Conservation (phyloP, 35 echinoderm and acorn worm species). For the Patiria miniata region DNA sequence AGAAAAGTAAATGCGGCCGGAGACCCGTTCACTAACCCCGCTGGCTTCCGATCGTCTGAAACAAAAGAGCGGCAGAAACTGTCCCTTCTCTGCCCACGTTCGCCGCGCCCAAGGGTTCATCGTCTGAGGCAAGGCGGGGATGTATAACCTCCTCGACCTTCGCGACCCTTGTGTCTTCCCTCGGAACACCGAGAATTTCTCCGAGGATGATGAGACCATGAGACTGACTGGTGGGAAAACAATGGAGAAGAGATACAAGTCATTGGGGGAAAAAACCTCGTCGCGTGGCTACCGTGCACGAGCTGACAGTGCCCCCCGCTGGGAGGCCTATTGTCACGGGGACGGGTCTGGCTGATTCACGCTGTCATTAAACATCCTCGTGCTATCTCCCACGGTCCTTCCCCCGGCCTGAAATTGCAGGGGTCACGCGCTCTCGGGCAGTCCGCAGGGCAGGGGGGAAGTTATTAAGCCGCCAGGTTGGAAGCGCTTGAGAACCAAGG, state of each 20-base stretch:
- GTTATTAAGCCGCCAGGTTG: conserved; percentile 15
- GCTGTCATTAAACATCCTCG: background rate
- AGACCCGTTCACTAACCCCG: too few species aligned
- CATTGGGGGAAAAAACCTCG: background rate
- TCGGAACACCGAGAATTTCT: background rate
- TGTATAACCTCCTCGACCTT: background rate
- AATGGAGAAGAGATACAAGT: background rate
- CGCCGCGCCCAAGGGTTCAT: background rate
- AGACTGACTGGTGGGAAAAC: background rate
- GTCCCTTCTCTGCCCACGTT: too few species aligned
- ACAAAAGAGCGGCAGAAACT: too few species aligned
- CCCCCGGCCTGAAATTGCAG: background rate
- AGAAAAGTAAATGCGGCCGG: too few species aligned
- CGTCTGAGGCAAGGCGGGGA: background rate
- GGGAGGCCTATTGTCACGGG: background rate
- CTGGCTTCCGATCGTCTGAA: too few species aligned
- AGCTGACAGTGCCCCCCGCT: background rate
- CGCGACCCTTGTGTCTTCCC: background rate
- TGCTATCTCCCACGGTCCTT: conserved; percentile 1
- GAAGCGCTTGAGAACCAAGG: background rate
- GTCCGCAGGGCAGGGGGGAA: background rate
- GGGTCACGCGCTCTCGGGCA: too few species aligned
- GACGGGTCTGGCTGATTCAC: background rate
- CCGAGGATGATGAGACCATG: background rate
- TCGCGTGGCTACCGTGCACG: background rate